phyloP scores from a whole-genome alignment of 2,797 vertebrate species.

The Sternarchorhynchus goeldii region DNA sequence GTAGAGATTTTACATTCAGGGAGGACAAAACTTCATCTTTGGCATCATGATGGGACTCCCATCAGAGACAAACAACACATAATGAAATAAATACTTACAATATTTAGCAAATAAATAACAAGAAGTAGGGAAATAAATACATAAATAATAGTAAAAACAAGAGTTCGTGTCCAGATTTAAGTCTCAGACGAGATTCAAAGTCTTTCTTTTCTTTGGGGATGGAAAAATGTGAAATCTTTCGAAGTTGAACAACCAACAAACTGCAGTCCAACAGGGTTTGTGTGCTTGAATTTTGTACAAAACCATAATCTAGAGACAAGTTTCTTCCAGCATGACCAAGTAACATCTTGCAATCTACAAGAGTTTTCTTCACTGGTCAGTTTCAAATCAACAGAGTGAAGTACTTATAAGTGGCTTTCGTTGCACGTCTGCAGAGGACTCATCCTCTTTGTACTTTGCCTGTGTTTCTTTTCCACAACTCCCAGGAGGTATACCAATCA shows the following conservation, averaged over 20 bases:
- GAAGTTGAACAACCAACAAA: slow-evolving; percentile 53
- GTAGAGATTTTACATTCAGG: slow-evolving; percentile 74
- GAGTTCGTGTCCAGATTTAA: slow-evolving; percentile 63
- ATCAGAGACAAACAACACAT: slow-evolving; percentile 79
- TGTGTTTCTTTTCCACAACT: slow-evolving; percentile 48
- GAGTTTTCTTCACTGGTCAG: slow-evolving; percentile 61
- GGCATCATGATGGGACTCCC: slow-evolving; percentile 83
- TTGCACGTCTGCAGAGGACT: slow-evolving; percentile 39
- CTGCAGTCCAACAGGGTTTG: slow-evolving; percentile 68
- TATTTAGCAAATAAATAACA: slow-evolving; percentile 80
- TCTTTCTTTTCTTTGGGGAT: slow-evolving; percentile 12
- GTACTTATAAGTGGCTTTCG: slow-evolving; percentile 52
- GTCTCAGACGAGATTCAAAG: slow-evolving; percentile 30
- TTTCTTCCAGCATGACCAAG: slow-evolving; percentile 75
- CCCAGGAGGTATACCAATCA: slow-evolving; percentile 48
- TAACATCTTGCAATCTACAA: slow-evolving; percentile 54
- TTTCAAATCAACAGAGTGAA: slow-evolving; percentile 63
- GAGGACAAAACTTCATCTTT: slow-evolving; percentile 82
- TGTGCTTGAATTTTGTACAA: slow-evolving; percentile 85
- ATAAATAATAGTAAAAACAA: slow-evolving; percentile 74
- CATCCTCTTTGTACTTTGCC: slow-evolving; percentile 45
- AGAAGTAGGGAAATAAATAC: slow-evolving; percentile 63
- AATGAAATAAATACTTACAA: slow-evolving; percentile 82
- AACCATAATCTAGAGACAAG: slow-evolving; percentile 71
- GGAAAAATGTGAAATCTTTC: slow-evolving; percentile 39